Percentiles rank a stretch among this genome's conserved stretches.
phyloP scores from a whole-genome alignment of 2,113 vertebrate genomes.

The Podocnemis expansa region DNA sequence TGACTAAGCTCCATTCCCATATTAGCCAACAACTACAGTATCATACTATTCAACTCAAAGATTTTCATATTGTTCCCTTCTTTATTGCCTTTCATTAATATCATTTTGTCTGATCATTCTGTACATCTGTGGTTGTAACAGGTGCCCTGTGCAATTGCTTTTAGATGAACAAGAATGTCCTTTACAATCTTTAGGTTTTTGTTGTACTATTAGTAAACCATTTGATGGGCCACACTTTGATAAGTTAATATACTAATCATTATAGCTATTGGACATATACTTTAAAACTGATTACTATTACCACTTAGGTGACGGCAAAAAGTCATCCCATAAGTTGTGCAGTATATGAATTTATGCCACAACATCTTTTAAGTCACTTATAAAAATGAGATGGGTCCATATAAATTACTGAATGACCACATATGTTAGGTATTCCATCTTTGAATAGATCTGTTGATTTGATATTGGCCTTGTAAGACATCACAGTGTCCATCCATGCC shows the following conservation, averaged over 20 bases:
- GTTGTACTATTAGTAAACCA: conserved; percentile 44
- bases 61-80: conserved; percentile 7
- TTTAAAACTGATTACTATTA: background rate
- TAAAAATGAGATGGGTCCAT: background rate
- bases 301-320: background rate
- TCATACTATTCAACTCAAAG: conserved; percentile 18
- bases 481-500: background rate
- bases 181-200: conserved; percentile 62
- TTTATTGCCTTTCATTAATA: background rate
- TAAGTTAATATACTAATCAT: conserved; percentile 39
- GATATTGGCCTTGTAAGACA: background rate
- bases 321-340: background rate
- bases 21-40: conserved; percentile 31
- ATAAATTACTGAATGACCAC: background rate
- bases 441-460: background rate
- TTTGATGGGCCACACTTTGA: conserved; percentile 32
- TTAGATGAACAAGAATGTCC: conserved; percentile 13
- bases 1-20: conserved; percentile 22
- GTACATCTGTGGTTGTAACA: background rate
- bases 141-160: conserved; percentile 18
- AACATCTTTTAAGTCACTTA: background rate
- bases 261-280: background rate
- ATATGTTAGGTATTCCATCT: background rate
- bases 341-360: background rate
- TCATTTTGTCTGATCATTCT: conserved; percentile 35